These are phyloP conservation scores for Eulemur albifrons DNA, from an alignment of 2,797 vertebrate genomes.

Conservation along the genomic window DNA sequence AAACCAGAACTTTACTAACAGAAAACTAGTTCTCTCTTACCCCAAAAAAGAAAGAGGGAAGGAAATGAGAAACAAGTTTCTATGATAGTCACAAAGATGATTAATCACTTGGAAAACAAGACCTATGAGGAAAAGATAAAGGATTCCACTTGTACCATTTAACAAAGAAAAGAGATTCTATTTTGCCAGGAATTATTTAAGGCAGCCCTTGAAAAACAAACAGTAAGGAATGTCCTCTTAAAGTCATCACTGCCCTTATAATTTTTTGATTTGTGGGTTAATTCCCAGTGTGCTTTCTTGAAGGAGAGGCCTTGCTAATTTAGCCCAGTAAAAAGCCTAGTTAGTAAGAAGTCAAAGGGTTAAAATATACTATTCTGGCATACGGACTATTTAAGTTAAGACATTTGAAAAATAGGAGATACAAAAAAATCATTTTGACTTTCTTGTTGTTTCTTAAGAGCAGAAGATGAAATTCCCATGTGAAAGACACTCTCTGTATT, in stretches of 20 bases:
- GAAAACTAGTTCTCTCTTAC: not conserved
- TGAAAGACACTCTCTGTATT: not conserved
- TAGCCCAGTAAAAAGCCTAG: not conserved
- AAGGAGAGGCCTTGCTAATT: not conserved
- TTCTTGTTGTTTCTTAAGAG: not conserved
- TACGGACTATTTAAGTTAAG: not conserved
- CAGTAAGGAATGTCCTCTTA: not conserved
- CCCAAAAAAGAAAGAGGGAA: not conserved
- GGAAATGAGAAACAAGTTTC: not conserved
- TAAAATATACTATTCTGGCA: not conserved
- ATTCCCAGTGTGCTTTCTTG: conserved; percentile 31
- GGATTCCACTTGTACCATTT: not conserved
- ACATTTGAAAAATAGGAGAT: not conserved
- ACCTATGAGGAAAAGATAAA: not conserved
- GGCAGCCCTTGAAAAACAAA: not conserved
- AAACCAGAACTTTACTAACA: not conserved
- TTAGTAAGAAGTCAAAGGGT: not conserved
- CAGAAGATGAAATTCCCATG: not conserved
- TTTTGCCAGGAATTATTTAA: conserved; percentile 27
- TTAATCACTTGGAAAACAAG: not conserved
- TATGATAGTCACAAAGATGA: not conserved
- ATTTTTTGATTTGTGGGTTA: conserved; percentile 54
- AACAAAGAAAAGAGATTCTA: not conserved
- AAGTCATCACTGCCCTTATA: conserved; percentile 22
- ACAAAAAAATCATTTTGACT: not conserved